Percentiles rank a stretch among this genome's conserved stretches.
These are phyloP conservation scores for Operophtera brumata DNA, from an alignment of 2,888 invertebrate genomes.

Conservation along the genomic window DNA sequence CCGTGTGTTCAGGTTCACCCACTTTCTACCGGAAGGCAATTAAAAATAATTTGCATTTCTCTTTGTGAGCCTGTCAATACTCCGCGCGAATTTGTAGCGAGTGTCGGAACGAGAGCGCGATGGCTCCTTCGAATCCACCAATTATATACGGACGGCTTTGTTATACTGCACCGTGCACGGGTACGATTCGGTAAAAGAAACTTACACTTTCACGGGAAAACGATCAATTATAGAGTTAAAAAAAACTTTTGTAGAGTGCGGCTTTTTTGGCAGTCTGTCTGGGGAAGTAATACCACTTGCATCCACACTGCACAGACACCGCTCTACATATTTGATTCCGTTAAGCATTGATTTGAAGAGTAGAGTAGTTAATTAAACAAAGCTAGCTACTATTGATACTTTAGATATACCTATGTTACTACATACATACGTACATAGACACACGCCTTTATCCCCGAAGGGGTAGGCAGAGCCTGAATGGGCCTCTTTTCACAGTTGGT, in stretches of 20 bases:
- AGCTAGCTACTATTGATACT: too few species aligned
- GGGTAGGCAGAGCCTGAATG: too few species aligned
- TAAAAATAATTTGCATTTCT: slow-evolving; percentile 78
- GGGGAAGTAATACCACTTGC: too few species aligned
- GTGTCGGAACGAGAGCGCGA: slow-evolving; percentile 39
- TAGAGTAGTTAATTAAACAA: too few species aligned
- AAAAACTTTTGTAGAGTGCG: too few species aligned
- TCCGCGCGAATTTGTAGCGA: slow-evolving; percentile 47
- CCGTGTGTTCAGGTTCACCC: slow-evolving; percentile 69
- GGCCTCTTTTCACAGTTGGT: too few species aligned
- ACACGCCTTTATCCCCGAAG: too few species aligned
- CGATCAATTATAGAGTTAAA: slow-evolving; percentile 11
- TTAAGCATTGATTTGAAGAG: too few species aligned
- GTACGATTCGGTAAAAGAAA: slow-evolving; percentile 13
- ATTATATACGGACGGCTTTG: slow-evolving; percentile 33
- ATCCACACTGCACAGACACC: too few species aligned
- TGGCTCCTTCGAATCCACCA: slow-evolving; percentile 33
- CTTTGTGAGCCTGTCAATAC: slow-evolving; percentile 60
- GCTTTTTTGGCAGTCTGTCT: not conserved
- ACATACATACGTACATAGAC: too few species aligned
- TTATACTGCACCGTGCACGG: slow-evolving; percentile 15
- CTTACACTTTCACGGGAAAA: slow-evolving; percentile 18
- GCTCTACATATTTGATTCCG: too few species aligned
- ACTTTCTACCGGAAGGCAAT: slow-evolving; percentile 79
- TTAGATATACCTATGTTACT: too few species aligned